Conservation (phyloP, 1,140 invertebrate species). For the Drosophila seguyi region DNA sequence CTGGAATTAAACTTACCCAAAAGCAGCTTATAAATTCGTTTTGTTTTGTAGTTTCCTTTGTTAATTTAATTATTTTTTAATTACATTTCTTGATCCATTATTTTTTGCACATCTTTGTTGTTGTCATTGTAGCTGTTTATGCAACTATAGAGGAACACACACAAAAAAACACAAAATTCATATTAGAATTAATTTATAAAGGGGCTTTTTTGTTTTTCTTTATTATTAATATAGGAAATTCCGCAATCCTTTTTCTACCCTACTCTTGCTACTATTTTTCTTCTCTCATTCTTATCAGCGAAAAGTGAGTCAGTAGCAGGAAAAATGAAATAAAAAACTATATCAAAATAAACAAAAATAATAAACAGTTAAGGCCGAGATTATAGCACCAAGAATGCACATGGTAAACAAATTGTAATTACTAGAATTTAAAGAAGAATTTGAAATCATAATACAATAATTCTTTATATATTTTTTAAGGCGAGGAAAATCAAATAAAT, state of each 20-base stretch:
- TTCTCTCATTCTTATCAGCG: slow-evolving; percentile 30
- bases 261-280: neutral
- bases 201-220: slow-evolving; percentile 1
- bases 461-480: neutral
- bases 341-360: slow-evolving; percentile 14
- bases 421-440: no score
- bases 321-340: neutral
- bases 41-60: neutral
- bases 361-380: neutral
- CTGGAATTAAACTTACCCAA: slow-evolving; percentile 29
- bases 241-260: slow-evolving; percentile 19
- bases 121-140: slow-evolving; percentile 4
- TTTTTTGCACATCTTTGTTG: slow-evolving; percentile 27
- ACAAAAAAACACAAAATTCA: slow-evolving; percentile 5
- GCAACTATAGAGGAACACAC: slow-evolving; percentile 18
- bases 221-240: slow-evolving; percentile 21
- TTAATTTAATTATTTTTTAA: neutral
- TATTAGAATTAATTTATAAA: slow-evolving; percentile 10
- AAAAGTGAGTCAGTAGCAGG: slow-evolving; percentile 39
- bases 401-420: no score
- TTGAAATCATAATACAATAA: neutral
- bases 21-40: neutral
- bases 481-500: neutral
- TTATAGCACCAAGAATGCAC: neutral
- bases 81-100: slow-evolving; percentile 18